Base-by-base conservation (phyloP, 2,113 vertebrate genomes). In the Conger conger region DNA sequence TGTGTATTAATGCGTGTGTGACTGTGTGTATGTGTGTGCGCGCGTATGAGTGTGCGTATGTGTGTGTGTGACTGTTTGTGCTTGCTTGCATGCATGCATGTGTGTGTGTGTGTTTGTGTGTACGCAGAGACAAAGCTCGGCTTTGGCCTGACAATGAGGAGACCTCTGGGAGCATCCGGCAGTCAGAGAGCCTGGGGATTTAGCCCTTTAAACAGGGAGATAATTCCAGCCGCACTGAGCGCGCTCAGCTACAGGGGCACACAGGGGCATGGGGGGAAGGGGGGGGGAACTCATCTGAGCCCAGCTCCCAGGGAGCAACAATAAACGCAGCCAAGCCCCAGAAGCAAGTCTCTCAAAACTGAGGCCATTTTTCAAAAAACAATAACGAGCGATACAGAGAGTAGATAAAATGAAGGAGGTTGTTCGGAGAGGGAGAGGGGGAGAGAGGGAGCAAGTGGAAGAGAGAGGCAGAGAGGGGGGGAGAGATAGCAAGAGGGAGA, bases 321-420 rank as follows among this genome's bases (percentile, higher is more conserved):
- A 79, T 84, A 79, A 84, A 60, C 30, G 50, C 35, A 60, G 57
- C n/a, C 38, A 84, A 84, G 57, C 38, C 35, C 45, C 4, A 13
- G 38, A 11, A 40, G 83, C 83, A 57, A 13, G 2, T n/a, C 76
- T 16, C 76, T 23, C 11, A 20, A 79, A 84, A 84, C 78, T 37
- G 77, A 79, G 57, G 3, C n/a, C 76, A 79, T 84, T 79, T 79
- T 79, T 84, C 83, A 84, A 45, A 84, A 53, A 79, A 50, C 45
- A 50, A 50, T 50, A 50, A 50, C 45, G 45, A 83, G 50, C 30
- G 36, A 11, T 42, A 81, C 42, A 30, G 42, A 40, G 27, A 81
- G 15, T 13, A 42, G 38, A n/a, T n/a, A 81, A 53, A 45, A 81
- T 79, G 45, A 35, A 82, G 27, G n/a, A 83, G 45, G 9, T 1